Evolutionary conservation across 2,797 vertebrate genomes (phyloP).

Genomic region (Naso thynnoides): DNA sequence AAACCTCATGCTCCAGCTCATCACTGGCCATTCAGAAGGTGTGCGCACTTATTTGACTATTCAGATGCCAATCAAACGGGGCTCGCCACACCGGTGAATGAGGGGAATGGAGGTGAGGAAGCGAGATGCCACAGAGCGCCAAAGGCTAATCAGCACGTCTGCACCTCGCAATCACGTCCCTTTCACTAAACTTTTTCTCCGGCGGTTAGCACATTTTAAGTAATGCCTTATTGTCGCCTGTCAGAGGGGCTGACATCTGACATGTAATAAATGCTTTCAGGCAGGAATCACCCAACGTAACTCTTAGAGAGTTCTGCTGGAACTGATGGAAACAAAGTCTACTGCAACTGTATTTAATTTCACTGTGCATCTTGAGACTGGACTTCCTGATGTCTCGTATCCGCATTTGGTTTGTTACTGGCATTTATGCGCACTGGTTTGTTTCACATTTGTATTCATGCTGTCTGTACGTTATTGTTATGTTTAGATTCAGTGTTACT

Average conservation of each 20-base stretch:
- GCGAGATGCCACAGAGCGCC: constrained; percentile 55
- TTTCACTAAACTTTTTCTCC: constrained; percentile 71
- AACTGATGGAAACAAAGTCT: not conserved
- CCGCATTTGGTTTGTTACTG: not conserved
- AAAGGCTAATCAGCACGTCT: constrained; percentile 75
- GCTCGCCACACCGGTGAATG: constrained; percentile 9
- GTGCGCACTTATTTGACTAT: constrained; percentile 43
- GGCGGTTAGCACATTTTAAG: constrained; percentile 49
- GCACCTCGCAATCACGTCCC: constrained; percentile 78
- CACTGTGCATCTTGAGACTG: not conserved
- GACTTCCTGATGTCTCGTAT: not conserved
- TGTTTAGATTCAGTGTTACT: no score
- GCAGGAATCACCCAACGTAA: constrained; percentile 7
- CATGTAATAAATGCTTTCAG: constrained; percentile 44
- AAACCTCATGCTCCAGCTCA: constrained; percentile 62
- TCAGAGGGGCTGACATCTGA: constrained; percentile 58
- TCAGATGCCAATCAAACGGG: constrained; percentile 68
- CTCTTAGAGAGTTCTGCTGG: constrained; percentile 9
- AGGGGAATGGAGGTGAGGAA: constrained; percentile 41
- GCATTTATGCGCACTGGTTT: not conserved
- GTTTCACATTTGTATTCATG: not conserved
- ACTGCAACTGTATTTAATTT: not conserved
- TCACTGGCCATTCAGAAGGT: constrained; percentile 71
- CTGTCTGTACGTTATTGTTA: no score
- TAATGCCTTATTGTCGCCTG: constrained; percentile 50